phyloP scores from a whole-genome alignment of 2,113 vertebrate species.

The Catagonus wagneri region DNA sequence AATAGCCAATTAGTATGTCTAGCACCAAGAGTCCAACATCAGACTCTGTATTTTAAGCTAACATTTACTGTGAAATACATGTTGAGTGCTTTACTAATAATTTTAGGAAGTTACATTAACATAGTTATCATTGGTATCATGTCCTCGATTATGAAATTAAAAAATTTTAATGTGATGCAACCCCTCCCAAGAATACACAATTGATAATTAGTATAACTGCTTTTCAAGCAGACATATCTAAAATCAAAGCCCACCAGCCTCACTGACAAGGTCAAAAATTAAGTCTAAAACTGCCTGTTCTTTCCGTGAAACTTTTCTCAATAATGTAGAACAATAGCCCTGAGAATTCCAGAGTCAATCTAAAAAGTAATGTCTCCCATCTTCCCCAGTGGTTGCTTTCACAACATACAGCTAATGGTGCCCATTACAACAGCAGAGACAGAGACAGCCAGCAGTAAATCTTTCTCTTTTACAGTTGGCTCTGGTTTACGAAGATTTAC shows the following conservation, averaged over 20 bases:
- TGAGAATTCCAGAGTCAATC: conserved; percentile 75
- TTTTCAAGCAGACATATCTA: not conserved
- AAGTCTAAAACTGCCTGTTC: not conserved
- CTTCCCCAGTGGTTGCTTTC: conserved; percentile 54
- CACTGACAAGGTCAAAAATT: not conserved
- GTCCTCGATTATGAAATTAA: not conserved
- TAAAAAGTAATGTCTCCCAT: conserved; percentile 70
- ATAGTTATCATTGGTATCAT: not conserved
- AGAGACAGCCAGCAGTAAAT: conserved; percentile 65
- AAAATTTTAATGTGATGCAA: not conserved
- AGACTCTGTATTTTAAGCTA: not conserved
- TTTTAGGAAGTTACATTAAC: not conserved
- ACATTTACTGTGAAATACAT: not conserved
- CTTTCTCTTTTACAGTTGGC: conserved; percentile 63
- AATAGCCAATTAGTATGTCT: not conserved
- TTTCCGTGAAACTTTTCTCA: conserved; percentile 63
- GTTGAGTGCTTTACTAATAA: not conserved
- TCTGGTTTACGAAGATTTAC: conserved; percentile 81
- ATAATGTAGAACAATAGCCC: conserved; percentile 42
- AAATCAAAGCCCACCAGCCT: not conserved
- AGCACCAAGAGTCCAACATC: not conserved
- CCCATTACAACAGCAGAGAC: conserved; percentile 59
- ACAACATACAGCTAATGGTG: conserved; percentile 36
- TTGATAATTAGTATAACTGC: not conserved
- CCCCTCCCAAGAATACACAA: not conserved